Evolutionary conservation across 92 coral and sea anemone genomes (phyloP), one percentile per base, ranked within the genome.

Genomic region (Palythoa grandiflora): DNA sequence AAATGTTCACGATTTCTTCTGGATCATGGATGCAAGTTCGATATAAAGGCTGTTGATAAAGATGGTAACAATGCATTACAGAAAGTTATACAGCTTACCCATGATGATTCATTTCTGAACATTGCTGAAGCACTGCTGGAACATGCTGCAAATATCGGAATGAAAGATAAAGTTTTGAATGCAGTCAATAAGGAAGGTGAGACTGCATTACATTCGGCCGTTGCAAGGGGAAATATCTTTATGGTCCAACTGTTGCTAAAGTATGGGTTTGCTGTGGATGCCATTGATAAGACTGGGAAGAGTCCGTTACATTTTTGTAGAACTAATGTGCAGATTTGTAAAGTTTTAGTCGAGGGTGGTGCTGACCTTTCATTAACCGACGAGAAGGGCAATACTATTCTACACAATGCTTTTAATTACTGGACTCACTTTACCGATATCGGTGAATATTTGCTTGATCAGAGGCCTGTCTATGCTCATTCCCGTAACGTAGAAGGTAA

Each of bases 21-120:
- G 9, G 74, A 80, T 16, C 75, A 61, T 63, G 86, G 86, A 20
- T 50, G 86, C 21, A 39, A 72, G 51, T 35, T 72, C 51, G 86
- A 80, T 61, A 1, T 80, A 16, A 61, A 12, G 74, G 51, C 21
- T 28, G 16, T 20, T 1, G 68, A 80, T 54, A 15, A 59, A 37
- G 1, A 80, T 5, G 86, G 86, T n/a, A 59, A 80, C 74, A 80
- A 36, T 40, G 5, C 50, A 15, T 12, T 80, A 1, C 86, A 80
- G 5, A 21, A 9, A 21, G 74, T 38, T 6, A 52, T 77, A 28
- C 2, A 17, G 16, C 3, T 9, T 5, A 1, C 16, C 21, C 60
- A 20, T 19, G 63, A 51, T 50, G 37, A 21, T 50, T 5, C 71
- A 47, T 20, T 9, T 6, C 38, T 21, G n/a, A 20, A n/a, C 39